Evolutionary conservation across 1,140 invertebrate genomes (phyloP), one percentile per base, ranked within the genome.

Genomic region (Drosophila pandora): DNA sequence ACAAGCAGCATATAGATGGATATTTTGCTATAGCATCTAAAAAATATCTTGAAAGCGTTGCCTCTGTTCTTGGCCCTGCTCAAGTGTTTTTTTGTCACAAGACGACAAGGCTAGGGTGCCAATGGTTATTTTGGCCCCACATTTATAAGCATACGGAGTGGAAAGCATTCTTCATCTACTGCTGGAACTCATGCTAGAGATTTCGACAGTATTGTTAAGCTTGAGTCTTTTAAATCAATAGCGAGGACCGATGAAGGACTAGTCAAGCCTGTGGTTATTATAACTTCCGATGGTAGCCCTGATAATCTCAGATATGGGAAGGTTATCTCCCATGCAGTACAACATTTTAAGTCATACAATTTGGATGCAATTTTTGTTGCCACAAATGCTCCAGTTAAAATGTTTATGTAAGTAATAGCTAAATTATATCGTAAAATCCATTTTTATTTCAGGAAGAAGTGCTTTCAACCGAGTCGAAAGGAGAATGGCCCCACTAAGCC

Each of bases 301-400:
- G 92, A 93, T 68, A 92, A 92, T 62, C 92, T 92, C 22, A 54
- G 92, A 41, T 92, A 92, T 81, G n/a, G 28, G 9, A 82, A 91
- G 69, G 79, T 92, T 45, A n/a, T n/a, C n/a, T 37, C 45, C 6
- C 28, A 65, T 50, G 92, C 85, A 30, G 83, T 92, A 70, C 9
- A 83, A 13, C 80, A 91, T 64, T 93, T 93, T 79, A 58, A 73
- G 49, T 61, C 81, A 49, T 62, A 77, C 58, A 77, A 93, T 84
- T 73, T 93, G 39, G 92, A 93, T 75, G 92, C 88, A 48, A 28
- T 92, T 47, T 93, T 89, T 69, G 85, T 92, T 48, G 80, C 78
- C 13, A 92, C 91, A 3, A 92, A 93, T 89, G 92, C 92, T 39
- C 91, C 92, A 43, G 79, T 79, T 8, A 56, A 56, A 41, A 28